Conservation (phyloP, 2,888 invertebrate species). For the Liopterus haemorrhoidalis region DNA sequence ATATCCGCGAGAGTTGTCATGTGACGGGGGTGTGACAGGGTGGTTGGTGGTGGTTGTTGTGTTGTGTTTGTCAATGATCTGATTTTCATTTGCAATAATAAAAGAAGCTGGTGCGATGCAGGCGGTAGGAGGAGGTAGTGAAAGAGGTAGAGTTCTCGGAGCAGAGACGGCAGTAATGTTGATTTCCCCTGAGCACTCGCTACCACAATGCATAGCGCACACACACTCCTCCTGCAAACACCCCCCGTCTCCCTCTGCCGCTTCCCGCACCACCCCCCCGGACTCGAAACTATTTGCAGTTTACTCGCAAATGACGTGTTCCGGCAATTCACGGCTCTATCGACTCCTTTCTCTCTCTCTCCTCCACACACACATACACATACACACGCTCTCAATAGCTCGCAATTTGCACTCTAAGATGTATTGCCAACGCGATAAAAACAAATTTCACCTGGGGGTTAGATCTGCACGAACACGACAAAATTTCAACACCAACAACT, state of each 20-base stretch:
- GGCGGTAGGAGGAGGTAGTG: no score
- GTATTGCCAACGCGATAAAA: constrained; percentile 22
- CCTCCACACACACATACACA: background rate
- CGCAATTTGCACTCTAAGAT: constrained; percentile 37
- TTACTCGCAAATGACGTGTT: constrained; percentile 32
- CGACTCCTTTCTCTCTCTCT: constrained; percentile 23
- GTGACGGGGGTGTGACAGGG: no score
- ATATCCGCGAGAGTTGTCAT: no score
- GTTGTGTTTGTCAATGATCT: no score
- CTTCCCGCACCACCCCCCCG: background rate
- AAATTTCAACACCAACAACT: no score
- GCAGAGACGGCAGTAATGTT: constrained; percentile 33
- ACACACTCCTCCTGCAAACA: constrained; percentile 27
- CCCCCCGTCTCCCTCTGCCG: constrained; percentile 15
- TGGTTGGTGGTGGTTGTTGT: no score
- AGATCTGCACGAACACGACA: no score
- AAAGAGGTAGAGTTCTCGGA: constrained; percentile 17
- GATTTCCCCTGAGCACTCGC: constrained; percentile 38
- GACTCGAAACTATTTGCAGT: constrained; percentile 34
- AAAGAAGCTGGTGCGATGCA: no score
- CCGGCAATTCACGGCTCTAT: constrained; percentile 34
- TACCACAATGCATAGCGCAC: constrained; percentile 36
- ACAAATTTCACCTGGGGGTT: constrained; percentile 18
- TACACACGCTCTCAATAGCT: constrained; percentile 32
- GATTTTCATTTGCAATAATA: no score